Base-by-base conservation (phyloP, 2,888 invertebrate species). In the Chaetogeoica ovagalla region DNA sequence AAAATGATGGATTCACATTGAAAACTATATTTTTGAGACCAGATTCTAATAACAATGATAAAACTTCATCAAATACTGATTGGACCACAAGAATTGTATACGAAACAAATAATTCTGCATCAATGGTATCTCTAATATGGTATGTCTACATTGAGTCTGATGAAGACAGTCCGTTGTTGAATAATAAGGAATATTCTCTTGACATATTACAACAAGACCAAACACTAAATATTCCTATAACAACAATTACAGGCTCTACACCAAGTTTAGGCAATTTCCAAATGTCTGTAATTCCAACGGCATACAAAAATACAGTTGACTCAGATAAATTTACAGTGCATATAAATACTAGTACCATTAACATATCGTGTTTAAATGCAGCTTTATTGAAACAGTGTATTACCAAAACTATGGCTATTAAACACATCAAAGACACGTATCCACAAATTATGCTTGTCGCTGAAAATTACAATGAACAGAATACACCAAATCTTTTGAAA, bases 31-130 rank as follows among this genome's bases (percentile, higher is more conserved):
- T 97, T 86, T 91, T 98, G 0, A 98, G 91, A 72, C 88, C 90
- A 0, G 95, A 94, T 0, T 87, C 89, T 85, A 97, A 97, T 2
- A 97, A 97, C 15, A 19, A 23, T 13, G 57, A 63, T 23, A 48
- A 48, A 15, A 39, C 39, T 39, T 17, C 23, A 48, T 9, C 59
- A 48, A 68, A 66, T 66, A 68, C 75, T 0, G 96, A 97, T 84
- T 98, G 98, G 97, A 95, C 96, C 0, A 94, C 94, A 0, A 89
- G 95, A 83, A 90, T 98, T 73, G 88, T 89, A 76, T 91, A 93
- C 0, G 87, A 88, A 59, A 76, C 75, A 43, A 76, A 76, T 48
- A 76, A 68, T 30, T 48, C 75, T n/a, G 43, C 5, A 5, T 68
- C 57, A 2, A 48, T 59, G 13, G 66, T 79, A n/a, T 79, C 79